Evolutionary conservation across 2,797 vertebrate genomes (phyloP).

Genomic region (Vipera latastei): DNA sequence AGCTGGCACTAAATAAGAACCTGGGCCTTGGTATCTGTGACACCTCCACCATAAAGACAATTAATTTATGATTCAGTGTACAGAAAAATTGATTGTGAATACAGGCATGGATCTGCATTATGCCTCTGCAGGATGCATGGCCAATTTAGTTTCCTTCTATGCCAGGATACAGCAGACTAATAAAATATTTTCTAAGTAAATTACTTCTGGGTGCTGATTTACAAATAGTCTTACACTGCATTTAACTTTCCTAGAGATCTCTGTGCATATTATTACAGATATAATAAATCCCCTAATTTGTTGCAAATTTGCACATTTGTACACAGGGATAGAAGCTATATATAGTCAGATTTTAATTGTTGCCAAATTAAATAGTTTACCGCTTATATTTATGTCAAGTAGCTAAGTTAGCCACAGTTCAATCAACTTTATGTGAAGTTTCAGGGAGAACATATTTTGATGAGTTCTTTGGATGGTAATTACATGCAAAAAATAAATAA

Average conservation of each 20-base stretch:
- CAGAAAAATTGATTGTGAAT: neutral
- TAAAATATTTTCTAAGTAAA: neutral
- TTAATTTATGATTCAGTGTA: neutral
- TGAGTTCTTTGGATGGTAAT: neutral
- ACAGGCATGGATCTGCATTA: neutral
- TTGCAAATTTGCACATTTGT: neutral
- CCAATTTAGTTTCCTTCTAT: neutral
- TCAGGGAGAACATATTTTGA: neutral
- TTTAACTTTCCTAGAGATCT: neutral
- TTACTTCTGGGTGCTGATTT: neutral
- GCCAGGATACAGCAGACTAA: neutral
- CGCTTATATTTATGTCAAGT: neutral
- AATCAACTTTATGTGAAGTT: neutral
- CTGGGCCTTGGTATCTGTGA: neutral
- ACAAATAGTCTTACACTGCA: neutral
- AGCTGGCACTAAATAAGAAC: neutral
- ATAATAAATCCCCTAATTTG: neutral
- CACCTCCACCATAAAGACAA: neutral
- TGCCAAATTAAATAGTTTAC: neutral
- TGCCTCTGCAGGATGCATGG: neutral
- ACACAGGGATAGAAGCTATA: neutral
- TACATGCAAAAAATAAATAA: constrained; percentile 6
- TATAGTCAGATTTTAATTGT: neutral
- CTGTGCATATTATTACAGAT: neutral
- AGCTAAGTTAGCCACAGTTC: neutral